Conservation (phyloP, 2,113 vertebrate species). For the Oreotragus oreotragus region DNA sequence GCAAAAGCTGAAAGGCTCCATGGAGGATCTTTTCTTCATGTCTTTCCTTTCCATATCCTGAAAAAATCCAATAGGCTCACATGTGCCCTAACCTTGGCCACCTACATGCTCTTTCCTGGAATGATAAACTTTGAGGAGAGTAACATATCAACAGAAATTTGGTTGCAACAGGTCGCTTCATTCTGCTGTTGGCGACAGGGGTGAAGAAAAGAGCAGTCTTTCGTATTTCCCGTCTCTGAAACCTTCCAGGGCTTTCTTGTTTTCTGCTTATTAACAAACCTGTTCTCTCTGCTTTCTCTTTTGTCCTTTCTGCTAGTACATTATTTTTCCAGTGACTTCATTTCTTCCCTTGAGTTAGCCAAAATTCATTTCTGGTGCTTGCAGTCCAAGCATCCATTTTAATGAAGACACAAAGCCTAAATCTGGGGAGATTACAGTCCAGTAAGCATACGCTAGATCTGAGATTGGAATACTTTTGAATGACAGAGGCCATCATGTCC, state of each 20-base stretch:
- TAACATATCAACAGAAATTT: not conserved
- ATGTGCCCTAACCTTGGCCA: not conserved
- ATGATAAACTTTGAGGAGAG: not conserved
- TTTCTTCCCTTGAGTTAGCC: not conserved
- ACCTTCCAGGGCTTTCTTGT: not conserved
- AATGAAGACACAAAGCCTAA: not conserved
- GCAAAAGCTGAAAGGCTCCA: not conserved
- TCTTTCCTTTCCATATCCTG: not conserved
- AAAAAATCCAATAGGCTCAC: not conserved
- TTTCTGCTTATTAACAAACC: not conserved
- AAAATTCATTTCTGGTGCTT: not conserved
- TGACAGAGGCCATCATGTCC: not conserved
- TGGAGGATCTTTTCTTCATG: not conserved
- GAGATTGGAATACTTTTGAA: not conserved
- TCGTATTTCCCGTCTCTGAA: not conserved
- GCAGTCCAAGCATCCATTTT: not conserved
- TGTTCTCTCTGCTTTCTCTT: not conserved
- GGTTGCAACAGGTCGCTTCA: not conserved
- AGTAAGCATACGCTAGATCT: not conserved
- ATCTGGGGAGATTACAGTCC: not conserved
- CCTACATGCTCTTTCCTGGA: not conserved
- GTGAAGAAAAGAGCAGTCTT: too few species aligned
- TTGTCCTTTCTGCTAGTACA: not conserved
- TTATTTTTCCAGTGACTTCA: not conserved
- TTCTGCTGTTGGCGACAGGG: not conserved